Evolutionary conservation across 2,888 invertebrate genomes (phyloP), one percentile per base, ranked within the genome.

Genomic region (Luperina testacea): DNA sequence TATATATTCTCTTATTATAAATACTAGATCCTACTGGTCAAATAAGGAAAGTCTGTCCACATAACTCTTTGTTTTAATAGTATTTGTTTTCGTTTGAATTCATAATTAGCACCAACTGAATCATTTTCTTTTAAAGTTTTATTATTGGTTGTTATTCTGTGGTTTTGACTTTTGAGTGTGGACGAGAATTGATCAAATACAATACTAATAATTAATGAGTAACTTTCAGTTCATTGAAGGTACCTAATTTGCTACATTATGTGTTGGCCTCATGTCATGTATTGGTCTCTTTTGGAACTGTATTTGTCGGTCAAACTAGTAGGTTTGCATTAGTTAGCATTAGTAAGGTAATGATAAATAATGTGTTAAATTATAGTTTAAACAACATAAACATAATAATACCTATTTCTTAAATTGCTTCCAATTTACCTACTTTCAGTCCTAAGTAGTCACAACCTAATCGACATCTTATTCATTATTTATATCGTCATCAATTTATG

Each of bases 31-130:
- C 51, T 48, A 42, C n/a, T 63, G 20, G 15, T 61, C 70, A 70
- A 86, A 79, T 77, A 77, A 78, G 78, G 75, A 83, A 83, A 77
- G n/a, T 32, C 71, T 38, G 72, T 27, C 8, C 24, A 38, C 67
- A 32, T 64, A 83, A 83, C 64, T 80, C 32, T 69, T 73, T 53
- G 24, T 75, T 17, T 4, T 53, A 71, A 75, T 24, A 63, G 53
- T 83, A 48, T 72, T 76, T 24, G 27, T 74, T 68, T 81, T 82
- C 61, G 27, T 63, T 75, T 59, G 75, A 87, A 82, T 71, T 57
- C 20, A 51, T 75, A 72, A 86, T 88, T 88, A 88, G 53, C 77
- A 80, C 42, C 1, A 73, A 42, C 69, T 83, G 76, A 86, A 74
- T 88, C 74, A 83, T 83, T 72, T 71, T 65, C 67, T 69, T 42